Base-by-base conservation (phyloP, 2,888 invertebrate genomes). In the Abrostola tripartita region DNA sequence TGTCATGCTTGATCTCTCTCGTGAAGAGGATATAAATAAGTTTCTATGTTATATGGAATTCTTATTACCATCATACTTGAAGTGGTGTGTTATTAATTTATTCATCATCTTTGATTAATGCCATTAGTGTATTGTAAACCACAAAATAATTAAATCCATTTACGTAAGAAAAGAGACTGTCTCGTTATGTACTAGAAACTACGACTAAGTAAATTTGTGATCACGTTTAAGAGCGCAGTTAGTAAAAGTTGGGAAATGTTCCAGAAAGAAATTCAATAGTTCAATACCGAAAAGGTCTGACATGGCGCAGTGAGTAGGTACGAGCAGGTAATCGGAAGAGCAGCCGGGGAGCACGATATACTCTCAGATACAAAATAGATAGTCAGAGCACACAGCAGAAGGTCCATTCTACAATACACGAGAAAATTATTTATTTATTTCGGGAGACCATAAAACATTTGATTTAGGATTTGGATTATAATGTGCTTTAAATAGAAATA, bases 241-340 rank as follows among this genome's bases (percentile, higher is more conserved):
- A 59, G 56, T 58, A 49, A 65, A 74, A 78, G 65, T 78, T 78
- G 61, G 71, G 44, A 66, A 75, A 56, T 69, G 55, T 56, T 60
- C 49, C 14, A 38, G 41, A 51, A 61, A 67, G 62, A 65, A 76
- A 70, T 77, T 67, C 61, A 71, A 74, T 72, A 76, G 68, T 75
- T 67, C 61, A 71, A 74, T 72, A 68, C 69, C 55, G 62, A 41
- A 51, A 54, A 56, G 66, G 66, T 63, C 68, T 62, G 68, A 74
- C 68, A 76, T 61, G 62, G 61, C 52, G 12, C 56, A 55, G 59
- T 36, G 47, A 42, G 51, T 52, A 61, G 67, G 52, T 49, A 57
- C 41, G 57, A 53, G 41, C 63, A 74, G 66, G 76, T 68, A 79
- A 78, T 76, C 68, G 42, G 52, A 60, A 50, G 64, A 65, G 61